Conservation (phyloP, 2,113 vertebrate species). For the Dryoscopus gambensis region DNA sequence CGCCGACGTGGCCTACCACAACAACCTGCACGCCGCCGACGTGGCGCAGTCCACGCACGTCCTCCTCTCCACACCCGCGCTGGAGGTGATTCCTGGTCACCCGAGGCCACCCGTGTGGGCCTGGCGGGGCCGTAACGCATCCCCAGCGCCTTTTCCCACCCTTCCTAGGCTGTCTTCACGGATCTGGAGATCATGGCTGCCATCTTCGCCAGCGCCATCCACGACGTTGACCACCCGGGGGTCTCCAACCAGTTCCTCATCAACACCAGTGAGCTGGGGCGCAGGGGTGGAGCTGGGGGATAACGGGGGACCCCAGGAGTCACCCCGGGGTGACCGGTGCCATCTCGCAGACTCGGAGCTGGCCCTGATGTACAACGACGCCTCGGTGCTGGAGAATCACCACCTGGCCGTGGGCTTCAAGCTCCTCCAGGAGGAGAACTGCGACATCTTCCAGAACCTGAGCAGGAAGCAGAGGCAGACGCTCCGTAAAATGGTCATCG, state of each 20-base stretch:
- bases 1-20: conserved; percentile 88
- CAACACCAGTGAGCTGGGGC: conserved; percentile 85
- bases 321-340: background rate
- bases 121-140: accelerated
- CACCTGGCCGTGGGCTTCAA: conserved; percentile 92
- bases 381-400: conserved; percentile 90
- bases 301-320: accelerated
- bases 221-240: conserved; percentile 90
- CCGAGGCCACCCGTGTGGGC: background rate
- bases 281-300: background rate
- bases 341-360: conserved; percentile 82
- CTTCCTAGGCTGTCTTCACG: conserved; percentile 83
- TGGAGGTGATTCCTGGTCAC: conserved; percentile 74
- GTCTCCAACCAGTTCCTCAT: conserved; percentile 95
- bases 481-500: conserved; percentile 87
- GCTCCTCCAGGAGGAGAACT: conserved; percentile 89
- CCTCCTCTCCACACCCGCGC: conserved; percentile 84
- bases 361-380: conserved; percentile 91
- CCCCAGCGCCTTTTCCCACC: background rate
- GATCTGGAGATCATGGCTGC: conserved; percentile 90
- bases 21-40: conserved; percentile 89
- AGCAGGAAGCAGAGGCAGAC: conserved; percentile 85
- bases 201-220: conserved; percentile 88
- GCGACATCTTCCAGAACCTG: conserved; percentile 90
- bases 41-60: conserved; percentile 91